These are phyloP conservation scores for Ophonus ardosiacus DNA, from an alignment of 2,888 invertebrate genomes.

Conservation along the genomic window DNA sequence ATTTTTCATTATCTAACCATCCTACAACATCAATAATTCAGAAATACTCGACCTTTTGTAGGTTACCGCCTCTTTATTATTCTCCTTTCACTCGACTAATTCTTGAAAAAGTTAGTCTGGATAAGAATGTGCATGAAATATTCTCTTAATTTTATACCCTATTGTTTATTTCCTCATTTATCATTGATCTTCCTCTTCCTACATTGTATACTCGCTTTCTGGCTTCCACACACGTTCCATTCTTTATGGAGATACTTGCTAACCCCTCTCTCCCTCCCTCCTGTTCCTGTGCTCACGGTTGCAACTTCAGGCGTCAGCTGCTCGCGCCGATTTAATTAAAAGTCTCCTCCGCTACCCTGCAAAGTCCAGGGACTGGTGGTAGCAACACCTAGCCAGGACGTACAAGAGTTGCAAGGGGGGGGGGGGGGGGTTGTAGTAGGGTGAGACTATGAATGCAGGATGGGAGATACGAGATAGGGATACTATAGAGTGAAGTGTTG, in stretches of 20 bases:
- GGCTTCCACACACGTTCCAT: conserved; percentile 16
- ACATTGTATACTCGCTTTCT: background rate
- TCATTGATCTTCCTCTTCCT: background rate
- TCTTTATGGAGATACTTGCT: conserved; percentile 56
- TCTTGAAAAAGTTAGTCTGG: no score
- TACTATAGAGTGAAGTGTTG: background rate
- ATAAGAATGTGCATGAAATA: no score
- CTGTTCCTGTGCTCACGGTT: conserved; percentile 28
- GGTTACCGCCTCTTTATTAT: no score
- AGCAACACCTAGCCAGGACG: background rate
- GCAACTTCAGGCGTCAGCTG: conserved; percentile 60
- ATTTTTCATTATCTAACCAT: no score
- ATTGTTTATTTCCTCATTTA: background rate
- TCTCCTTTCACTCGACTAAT: no score
- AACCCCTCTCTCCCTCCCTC: background rate
- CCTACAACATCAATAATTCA: no score
- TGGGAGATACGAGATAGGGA: background rate
- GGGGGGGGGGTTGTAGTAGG: background rate
- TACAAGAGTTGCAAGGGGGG: background rate
- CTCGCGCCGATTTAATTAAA: conserved; percentile 60
- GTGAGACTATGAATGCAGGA: background rate
- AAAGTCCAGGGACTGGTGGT: background rate
- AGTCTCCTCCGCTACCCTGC: conserved; percentile 10
- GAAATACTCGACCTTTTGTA: no score
- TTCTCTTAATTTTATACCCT: no score